Evolutionary conservation across 1,140 invertebrate genomes (phyloP).

Genomic region (Wasmannia auropunctata): DNA sequence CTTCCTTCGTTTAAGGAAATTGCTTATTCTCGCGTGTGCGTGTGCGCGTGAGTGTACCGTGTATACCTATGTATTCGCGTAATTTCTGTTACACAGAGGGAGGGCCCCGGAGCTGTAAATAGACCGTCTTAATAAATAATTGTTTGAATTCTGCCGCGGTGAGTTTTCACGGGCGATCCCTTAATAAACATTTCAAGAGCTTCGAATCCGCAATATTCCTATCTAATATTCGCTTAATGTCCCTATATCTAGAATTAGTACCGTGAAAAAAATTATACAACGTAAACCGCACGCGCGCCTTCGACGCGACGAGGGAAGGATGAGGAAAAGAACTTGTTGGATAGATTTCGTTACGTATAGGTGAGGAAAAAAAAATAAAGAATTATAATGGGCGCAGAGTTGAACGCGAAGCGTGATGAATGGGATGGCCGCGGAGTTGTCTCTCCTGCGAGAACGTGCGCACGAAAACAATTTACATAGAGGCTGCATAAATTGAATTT

Average conservation of each 20-base stretch:
- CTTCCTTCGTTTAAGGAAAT: conserved; percentile 72
- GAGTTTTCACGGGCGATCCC: background rate
- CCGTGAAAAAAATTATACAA: background rate
- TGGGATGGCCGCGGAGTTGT: background rate
- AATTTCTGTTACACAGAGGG: conserved; percentile 51
- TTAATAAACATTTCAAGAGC: background rate
- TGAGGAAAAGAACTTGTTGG: background rate
- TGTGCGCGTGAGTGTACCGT: background rate
- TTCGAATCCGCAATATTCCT: background rate
- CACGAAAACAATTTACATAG: conserved; percentile 26
- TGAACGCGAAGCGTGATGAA: background rate
- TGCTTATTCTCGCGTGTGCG: conserved; percentile 23
- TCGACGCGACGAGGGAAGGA: background rate
- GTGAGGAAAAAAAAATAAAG: conserved; percentile 7
- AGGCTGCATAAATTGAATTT: conserved; percentile 16
- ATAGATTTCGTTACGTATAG: background rate
- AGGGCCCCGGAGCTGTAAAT: background rate
- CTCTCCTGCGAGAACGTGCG: background rate
- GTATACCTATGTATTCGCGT: background rate
- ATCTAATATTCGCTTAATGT: background rate
- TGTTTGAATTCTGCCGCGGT: background rate
- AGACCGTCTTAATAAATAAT: background rate
- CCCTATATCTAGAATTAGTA: background rate
- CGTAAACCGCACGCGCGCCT: background rate
- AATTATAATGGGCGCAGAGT: conserved; percentile 17